Evolutionary conservation across 2,113 vertebrate genomes (phyloP), one percentile per base, ranked within the genome.

Genomic region (Vireo altiloquus): DNA sequence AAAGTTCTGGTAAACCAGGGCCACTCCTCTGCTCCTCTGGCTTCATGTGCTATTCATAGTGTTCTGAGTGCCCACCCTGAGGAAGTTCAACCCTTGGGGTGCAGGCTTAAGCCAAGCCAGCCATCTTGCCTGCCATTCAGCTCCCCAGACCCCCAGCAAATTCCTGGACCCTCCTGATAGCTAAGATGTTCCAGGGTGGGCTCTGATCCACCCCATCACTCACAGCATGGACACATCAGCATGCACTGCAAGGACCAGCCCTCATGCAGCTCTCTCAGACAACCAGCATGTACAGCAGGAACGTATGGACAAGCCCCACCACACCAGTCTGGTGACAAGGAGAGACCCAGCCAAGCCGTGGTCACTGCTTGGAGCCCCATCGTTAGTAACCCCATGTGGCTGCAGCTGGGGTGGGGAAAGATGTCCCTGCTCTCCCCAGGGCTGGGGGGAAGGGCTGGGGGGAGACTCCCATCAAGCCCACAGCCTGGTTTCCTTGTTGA

Each of bases 21-120:
- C 93, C 82, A 90, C 97, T 97, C 97, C 97, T 97, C 18, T 92
- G 96, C 95, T 94, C 94, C 88, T 95, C 94, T 86, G 76, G 59
- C 79, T 93, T 81, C 2, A 13, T 9, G 22, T 15, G n/a, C 95
- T 98, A 97, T 98, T 98, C 97, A 97, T 95, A 97, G 91, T 11
- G 70, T 68, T 94, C 76, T 11, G 91, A 90, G 97, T 98, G 97
- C 98, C 97, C 98, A 97, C 96, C 97, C 95, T n/a, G 42, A 75
- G 96, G 96, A 96, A 95, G 82, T 92, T 96, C 96, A 97, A 90
- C 90, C 89, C 85, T 88, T 91, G 78, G 94, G 96, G 93, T 96
- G 94, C 87, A 96, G 72, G 82, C 60, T 95, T 44, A 31, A 97
- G 95, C 93, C 92, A 97, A 95, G 87, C 65, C 93, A 95, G 82